These are phyloP conservation scores for Rhagonycha lutea DNA, from an alignment of 2,888 invertebrate genomes.

Conservation along the genomic window DNA sequence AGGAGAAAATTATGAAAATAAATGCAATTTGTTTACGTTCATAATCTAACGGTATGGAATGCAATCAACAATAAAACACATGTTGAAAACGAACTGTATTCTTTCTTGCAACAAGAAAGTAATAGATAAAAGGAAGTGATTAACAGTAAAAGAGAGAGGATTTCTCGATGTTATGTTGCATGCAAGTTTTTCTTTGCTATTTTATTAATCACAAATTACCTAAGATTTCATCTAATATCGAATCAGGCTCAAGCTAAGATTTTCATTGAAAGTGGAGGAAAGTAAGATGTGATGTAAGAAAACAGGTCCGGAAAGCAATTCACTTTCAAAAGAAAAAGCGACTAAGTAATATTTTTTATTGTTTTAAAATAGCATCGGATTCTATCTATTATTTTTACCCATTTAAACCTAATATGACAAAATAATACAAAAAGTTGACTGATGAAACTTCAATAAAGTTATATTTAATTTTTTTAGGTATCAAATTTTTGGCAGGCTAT, in stretches of 20 bases:
- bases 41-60: constrained; percentile 12
- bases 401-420: no score
- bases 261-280: background rate
- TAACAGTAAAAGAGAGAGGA: constrained; percentile 23
- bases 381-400: no score
- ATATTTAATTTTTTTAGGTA: no score
- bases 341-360: no score
- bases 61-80: constrained; percentile 15
- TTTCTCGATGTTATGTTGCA: constrained; percentile 6
- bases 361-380: no score
- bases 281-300: background rate
- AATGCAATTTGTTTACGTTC: constrained; percentile 10
- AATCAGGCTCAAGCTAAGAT: background rate
- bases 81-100: constrained; percentile 17
- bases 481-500: no score
- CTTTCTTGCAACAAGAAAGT: constrained; percentile 13
- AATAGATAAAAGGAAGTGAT: constrained; percentile 19
- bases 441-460: no score
- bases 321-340: no score
- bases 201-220: constrained; percentile 7
- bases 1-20: background rate
- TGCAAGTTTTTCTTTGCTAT: constrained; percentile 9
- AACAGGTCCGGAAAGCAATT: no score
- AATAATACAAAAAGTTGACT: no score
- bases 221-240: background rate